Evolutionary conservation across 1,140 invertebrate genomes (phyloP).

Genomic region (Habropoda laboriosa): DNA sequence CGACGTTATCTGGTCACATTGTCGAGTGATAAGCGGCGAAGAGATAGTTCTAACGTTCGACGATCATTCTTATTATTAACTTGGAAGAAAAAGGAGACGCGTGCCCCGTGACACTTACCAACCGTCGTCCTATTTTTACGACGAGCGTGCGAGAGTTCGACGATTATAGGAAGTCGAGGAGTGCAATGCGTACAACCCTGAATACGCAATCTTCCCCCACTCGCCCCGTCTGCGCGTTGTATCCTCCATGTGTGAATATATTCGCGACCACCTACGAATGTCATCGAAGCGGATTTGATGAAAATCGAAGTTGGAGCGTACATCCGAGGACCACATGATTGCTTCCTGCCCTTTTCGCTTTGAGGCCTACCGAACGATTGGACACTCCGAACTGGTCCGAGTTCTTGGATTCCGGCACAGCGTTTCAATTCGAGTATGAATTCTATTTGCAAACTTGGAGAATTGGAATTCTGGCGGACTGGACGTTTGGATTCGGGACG

Average conservation of each 20-base stretch:
- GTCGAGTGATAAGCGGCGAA: too few species aligned
- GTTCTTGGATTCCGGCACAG: too few species aligned
- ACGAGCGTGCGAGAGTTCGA: not conserved
- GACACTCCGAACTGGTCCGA: too few species aligned
- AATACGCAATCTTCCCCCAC: not conserved
- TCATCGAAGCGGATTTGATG: not conserved
- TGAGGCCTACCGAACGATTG: too few species aligned
- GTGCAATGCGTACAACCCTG: not conserved
- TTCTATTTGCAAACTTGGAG: too few species aligned
- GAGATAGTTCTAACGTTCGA: not conserved
- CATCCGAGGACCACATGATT: too few species aligned
- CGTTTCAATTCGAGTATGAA: too few species aligned
- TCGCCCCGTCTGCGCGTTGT: not conserved
- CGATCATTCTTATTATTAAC: conserved; percentile 6
- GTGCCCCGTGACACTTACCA: not conserved
- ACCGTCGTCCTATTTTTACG: not conserved
- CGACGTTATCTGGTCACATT: too few species aligned
- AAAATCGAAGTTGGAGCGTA: too few species aligned
- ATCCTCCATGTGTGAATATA: not conserved
- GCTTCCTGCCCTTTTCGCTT: too few species aligned
- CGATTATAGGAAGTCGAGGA: not conserved
- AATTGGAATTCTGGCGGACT: too few species aligned
- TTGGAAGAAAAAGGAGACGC: not conserved
- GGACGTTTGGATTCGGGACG: too few species aligned
- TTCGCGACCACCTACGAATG: not conserved